A percentile compares a stretch with the other conserved stretches of the same genome.
Conservation (phyloP, 2,888 invertebrate genomes). For the Lysandra coridon region DNA sequence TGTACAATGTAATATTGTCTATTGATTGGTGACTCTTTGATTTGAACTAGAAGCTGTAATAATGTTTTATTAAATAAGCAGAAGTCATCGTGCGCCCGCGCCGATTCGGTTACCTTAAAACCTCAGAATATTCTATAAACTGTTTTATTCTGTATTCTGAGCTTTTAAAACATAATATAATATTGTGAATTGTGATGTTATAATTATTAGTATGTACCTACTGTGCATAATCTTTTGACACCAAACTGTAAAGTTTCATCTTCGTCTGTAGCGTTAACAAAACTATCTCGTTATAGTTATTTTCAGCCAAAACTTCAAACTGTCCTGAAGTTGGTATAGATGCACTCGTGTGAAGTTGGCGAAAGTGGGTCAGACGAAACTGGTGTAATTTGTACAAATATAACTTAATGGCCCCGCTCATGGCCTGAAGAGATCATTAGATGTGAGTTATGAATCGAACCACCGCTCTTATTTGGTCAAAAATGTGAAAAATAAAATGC, state of each 20-base stretch:
- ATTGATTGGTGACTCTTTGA: too few species aligned
- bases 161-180: too few species aligned
- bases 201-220: too few species aligned
- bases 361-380: slow-evolving; percentile 7
- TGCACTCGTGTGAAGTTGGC: slow-evolving; percentile 1
- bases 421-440: not conserved
- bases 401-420: slow-evolving; percentile 16
- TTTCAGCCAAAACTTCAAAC: not conserved
- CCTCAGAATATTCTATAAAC: too few species aligned
- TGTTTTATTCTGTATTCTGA: too few species aligned
- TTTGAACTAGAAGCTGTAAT: too few species aligned
- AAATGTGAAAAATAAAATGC: not conserved
- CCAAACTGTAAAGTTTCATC: not conserved
- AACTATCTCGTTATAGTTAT: not conserved
- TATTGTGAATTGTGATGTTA: too few species aligned
- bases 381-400: slow-evolving; percentile 29
- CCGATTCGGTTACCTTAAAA: too few species aligned
- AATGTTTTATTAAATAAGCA: too few species aligned
- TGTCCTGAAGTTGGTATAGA: not conserved
- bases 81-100: too few species aligned
- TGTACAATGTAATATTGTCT: too few species aligned
- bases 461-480: not conserved
- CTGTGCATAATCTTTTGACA: too few species aligned
- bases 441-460: not conserved
- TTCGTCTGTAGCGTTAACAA: not conserved